Conservation (phyloP, 2,888 invertebrate species). For the Agrotis puta region DNA sequence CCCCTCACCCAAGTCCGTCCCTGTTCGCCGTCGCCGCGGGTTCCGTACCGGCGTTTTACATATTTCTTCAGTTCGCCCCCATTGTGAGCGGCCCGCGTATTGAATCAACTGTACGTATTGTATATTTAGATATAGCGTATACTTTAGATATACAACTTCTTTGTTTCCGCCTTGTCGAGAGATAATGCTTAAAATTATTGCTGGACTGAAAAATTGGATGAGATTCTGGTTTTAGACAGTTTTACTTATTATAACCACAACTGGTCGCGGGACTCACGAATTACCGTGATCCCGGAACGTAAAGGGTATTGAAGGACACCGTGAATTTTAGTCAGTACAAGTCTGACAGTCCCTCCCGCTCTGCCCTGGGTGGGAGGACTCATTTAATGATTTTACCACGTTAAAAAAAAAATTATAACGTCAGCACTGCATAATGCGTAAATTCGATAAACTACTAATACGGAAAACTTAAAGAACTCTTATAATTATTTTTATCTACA, state of each 20-base stretch:
- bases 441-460: too few species aligned
- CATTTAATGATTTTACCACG: too few species aligned
- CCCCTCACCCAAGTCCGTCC: slow-evolving; percentile 67
- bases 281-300: too few species aligned
- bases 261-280: too few species aligned
- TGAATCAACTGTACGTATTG: slow-evolving; percentile 73
- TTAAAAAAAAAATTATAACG: too few species aligned
- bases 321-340: too few species aligned
- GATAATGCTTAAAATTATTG: slow-evolving; percentile 57
- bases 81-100: slow-evolving; percentile 77
- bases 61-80: slow-evolving; percentile 85
- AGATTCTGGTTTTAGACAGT: neutral
- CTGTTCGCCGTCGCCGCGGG: slow-evolving; percentile 75
- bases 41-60: slow-evolving; percentile 83
- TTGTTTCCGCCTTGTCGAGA: slow-evolving; percentile 59
- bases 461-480: too few species aligned
- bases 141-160: slow-evolving; percentile 62
- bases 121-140: slow-evolving; percentile 48
- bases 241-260: neutral
- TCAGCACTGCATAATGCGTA: too few species aligned
- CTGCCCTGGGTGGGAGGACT: too few species aligned
- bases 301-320: too few species aligned
- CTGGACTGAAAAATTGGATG: slow-evolving; percentile 22
- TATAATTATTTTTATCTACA: too few species aligned
- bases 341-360: too few species aligned